Conservation (phyloP, 1,140 invertebrate genomes). For the Kradibia gibbosae region DNA sequence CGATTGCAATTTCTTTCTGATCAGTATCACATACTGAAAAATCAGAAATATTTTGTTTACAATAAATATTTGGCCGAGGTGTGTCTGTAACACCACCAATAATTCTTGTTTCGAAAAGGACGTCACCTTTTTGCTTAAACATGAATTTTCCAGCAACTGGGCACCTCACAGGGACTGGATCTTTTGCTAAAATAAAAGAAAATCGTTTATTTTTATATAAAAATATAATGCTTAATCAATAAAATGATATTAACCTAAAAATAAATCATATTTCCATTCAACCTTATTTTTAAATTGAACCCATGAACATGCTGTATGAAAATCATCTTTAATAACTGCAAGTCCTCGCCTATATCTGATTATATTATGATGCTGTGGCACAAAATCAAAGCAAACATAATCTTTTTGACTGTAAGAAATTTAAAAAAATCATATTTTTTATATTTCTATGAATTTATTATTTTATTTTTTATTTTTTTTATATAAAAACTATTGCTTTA, state of each 20-base stretch:
- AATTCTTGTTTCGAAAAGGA: slow-evolving; percentile 92
- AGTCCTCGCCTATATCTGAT: slow-evolving; percentile 93
- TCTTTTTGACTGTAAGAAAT: slow-evolving; percentile 87
- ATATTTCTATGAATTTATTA: too few relatives aligned
- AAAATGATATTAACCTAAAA: slow-evolving; percentile 75
- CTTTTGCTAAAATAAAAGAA: slow-evolving; percentile 78
- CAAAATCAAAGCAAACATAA: slow-evolving; percentile 97
- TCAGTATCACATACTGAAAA: slow-evolving; percentile 94
- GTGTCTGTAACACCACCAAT: slow-evolving; percentile 94
- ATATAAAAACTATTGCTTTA: background rate
- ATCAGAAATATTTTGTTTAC: slow-evolving; percentile 94
- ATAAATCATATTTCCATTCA: slow-evolving; percentile 91
- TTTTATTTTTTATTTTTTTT: background rate
- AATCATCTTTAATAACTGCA: slow-evolving; percentile 91
- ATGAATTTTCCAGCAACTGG: slow-evolving; percentile 97
- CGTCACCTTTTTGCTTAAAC: slow-evolving; percentile 91
- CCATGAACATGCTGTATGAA: slow-evolving; percentile 94
- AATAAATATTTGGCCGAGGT: slow-evolving; percentile 93
- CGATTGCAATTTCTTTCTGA: slow-evolving; percentile 93
- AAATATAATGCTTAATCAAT: background rate
- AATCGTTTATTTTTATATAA: slow-evolving; percentile 25
- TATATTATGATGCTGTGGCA: slow-evolving; percentile 95
- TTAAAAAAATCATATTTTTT: too few relatives aligned
- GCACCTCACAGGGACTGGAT: slow-evolving; percentile 93
- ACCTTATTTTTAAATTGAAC: slow-evolving; percentile 89